Percentiles rank a stretch among this genome's conserved stretches.
These are phyloP conservation scores for Dissostichus mawsoni DNA, from an alignment of 2,113 vertebrate species.

Conservation along the genomic window DNA sequence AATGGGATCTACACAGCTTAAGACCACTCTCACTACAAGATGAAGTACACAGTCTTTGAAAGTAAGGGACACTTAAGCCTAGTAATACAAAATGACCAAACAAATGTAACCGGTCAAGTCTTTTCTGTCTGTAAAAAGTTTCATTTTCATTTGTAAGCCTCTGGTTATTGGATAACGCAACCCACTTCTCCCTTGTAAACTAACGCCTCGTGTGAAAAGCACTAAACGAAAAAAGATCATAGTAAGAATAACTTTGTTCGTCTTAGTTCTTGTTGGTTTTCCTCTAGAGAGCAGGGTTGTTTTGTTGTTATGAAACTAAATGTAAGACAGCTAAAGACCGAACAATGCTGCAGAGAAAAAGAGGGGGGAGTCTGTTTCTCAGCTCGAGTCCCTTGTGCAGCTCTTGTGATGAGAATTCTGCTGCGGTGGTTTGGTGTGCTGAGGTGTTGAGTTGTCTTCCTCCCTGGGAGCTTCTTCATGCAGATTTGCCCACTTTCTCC, in stretches of 20 bases:
- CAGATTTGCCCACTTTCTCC: constrained; percentile 48
- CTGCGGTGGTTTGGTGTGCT: constrained; percentile 53
- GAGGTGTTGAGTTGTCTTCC: constrained; percentile 53
- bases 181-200: background rate
- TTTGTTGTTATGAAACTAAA: constrained; percentile 11
- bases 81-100: background rate
- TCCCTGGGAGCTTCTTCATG: constrained; percentile 44
- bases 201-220: background rate
- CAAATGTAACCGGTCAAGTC: background rate
- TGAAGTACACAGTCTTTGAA: background rate
- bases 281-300: constrained; percentile 4
- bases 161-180: background rate
- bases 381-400: background rate
- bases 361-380: background rate
- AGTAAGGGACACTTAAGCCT: background rate
- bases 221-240: background rate
- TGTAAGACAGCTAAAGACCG: constrained; percentile 22
- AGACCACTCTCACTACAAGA: background rate
- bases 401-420: constrained; percentile 15
- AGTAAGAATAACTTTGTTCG: background rate
- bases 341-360: constrained; percentile 18
- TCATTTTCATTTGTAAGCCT: constrained; percentile 3
- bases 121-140: background rate
- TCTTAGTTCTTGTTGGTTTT: background rate
- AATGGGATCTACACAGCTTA: constrained; percentile 27